These are phyloP conservation scores for Betta splendens DNA, from an alignment of 2,797 vertebrate genomes.

Conservation along the genomic window DNA sequence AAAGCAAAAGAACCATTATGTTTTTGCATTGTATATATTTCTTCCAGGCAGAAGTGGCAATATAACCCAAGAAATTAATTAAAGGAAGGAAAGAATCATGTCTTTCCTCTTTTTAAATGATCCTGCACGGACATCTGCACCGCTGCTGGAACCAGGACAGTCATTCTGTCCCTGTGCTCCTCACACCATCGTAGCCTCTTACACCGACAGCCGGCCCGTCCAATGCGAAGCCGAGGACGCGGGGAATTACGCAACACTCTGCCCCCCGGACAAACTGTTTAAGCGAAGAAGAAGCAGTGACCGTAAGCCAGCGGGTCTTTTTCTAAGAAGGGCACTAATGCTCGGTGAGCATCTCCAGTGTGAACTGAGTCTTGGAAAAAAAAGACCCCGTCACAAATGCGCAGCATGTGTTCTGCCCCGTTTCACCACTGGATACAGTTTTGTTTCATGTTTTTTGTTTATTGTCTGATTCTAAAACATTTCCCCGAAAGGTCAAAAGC, in stretches of 20 bases:
- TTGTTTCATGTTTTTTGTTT: conserved; percentile 2
- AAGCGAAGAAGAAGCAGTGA: conserved; percentile 39
- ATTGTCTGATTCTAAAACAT: neutral
- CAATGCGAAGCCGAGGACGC: conserved; percentile 37
- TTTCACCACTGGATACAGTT: neutral
- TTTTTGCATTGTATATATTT: conserved; percentile 65
- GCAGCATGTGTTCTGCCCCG: neutral
- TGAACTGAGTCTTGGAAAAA: conserved; percentile 21
- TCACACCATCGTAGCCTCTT: conserved; percentile 49
- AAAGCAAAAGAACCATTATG: conserved; percentile 63
- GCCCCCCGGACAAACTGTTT: conserved; percentile 32
- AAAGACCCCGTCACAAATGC: neutral
- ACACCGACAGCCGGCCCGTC: conserved; percentile 45
- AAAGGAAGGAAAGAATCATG: conserved; percentile 23
- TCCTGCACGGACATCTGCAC: conserved; percentile 50
- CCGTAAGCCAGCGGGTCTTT: conserved; percentile 31
- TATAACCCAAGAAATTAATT: conserved; percentile 63
- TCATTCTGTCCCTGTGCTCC: conserved; percentile 43
- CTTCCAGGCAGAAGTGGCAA: conserved; percentile 40
- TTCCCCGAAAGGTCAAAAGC: conserved; percentile 18
- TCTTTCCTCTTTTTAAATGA: conserved; percentile 51
- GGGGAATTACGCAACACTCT: conserved; percentile 56
- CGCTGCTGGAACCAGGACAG: conserved; percentile 60
- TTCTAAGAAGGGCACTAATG: conserved; percentile 28
- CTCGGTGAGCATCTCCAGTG: conserved; percentile 13